phyloP scores from a whole-genome alignment of 1,140 invertebrate genomes.

The Microplitis demolitor region DNA sequence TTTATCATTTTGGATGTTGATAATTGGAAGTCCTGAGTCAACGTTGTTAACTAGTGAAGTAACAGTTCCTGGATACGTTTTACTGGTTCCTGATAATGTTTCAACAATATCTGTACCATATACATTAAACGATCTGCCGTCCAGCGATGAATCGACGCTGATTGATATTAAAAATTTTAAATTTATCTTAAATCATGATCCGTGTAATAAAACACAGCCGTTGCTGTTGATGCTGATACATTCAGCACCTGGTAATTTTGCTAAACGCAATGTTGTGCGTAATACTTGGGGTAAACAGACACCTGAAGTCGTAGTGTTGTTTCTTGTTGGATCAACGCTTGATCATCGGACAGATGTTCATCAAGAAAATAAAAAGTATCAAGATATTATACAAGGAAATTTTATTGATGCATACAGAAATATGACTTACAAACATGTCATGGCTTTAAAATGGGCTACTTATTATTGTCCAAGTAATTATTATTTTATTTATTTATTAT shows the following conservation, averaged over 20 bases:
- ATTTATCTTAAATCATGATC: conserved; percentile 64
- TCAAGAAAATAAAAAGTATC: conserved; percentile 66
- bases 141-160: conserved; percentile 55
- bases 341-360: conserved; percentile 61
- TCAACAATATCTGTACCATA: conserved; percentile 35
- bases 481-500: conserved; percentile 3
- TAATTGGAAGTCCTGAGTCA: conserved; percentile 34
- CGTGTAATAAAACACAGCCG: conserved; percentile 59
- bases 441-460: conserved; percentile 81
- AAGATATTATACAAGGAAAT: conserved; percentile 79
- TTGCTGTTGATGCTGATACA: conserved; percentile 71
- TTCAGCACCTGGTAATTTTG: conserved; percentile 68
- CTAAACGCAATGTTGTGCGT: conserved; percentile 67
- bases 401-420: conserved; percentile 83
- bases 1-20: conserved; percentile 42
- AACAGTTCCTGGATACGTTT: conserved; percentile 36
- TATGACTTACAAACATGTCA: conserved; percentile 86
- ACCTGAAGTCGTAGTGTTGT: conserved; percentile 64
- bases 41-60: conserved; percentile 26
- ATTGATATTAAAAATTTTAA: conserved; percentile 66
- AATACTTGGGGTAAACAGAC: conserved; percentile 69
- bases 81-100: conserved; percentile 39
- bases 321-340: conserved; percentile 70
- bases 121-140: conserved; percentile 42
- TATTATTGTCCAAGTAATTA: conserved; percentile 67